Evolutionary conservation across 2,113 vertebrate genomes (phyloP).

Genomic region (Rynchops niger): DNA sequence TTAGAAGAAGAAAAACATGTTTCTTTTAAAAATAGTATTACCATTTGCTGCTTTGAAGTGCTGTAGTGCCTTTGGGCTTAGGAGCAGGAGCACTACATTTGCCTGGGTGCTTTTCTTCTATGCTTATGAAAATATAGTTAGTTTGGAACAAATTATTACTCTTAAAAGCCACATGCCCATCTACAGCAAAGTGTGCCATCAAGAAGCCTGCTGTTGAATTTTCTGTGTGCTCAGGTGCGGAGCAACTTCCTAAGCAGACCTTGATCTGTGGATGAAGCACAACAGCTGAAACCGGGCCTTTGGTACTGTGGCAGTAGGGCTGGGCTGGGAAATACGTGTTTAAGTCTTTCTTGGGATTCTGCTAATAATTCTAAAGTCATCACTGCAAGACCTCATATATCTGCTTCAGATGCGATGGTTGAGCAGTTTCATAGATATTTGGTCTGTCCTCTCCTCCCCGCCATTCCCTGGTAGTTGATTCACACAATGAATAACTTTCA

Average conservation of each 20-base stretch:
- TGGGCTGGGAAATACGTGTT: not conserved
- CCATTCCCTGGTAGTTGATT: not conserved
- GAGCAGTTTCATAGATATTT: not conserved
- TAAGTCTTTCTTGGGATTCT: not conserved
- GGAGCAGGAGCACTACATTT: not conserved
- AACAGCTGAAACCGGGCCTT: not conserved
- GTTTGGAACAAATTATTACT: not conserved
- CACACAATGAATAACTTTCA: not conserved
- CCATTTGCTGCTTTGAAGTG: constrained; percentile 7
- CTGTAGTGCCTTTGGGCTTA: not conserved
- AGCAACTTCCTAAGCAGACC: not conserved
- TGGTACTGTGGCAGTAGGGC: not conserved
- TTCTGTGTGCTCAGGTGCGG: not conserved
- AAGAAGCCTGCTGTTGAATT: not conserved
- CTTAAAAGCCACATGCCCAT: not conserved
- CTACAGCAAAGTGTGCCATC: rapidly evolving
- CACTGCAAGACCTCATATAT: not conserved
- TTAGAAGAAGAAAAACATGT: not conserved
- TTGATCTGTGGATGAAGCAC: not conserved
- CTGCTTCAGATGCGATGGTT: not conserved
- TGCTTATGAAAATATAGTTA: not conserved
- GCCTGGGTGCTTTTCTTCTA: not conserved
- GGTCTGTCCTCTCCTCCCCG: not conserved
- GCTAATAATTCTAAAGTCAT: not conserved
- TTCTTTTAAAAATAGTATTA: not conserved